A percentile compares a stretch with the other conserved stretches of the same genome.
Evolutionary conservation across 1,140 invertebrate species (phyloP).

Genomic region (Drosophila nasuta): DNA sequence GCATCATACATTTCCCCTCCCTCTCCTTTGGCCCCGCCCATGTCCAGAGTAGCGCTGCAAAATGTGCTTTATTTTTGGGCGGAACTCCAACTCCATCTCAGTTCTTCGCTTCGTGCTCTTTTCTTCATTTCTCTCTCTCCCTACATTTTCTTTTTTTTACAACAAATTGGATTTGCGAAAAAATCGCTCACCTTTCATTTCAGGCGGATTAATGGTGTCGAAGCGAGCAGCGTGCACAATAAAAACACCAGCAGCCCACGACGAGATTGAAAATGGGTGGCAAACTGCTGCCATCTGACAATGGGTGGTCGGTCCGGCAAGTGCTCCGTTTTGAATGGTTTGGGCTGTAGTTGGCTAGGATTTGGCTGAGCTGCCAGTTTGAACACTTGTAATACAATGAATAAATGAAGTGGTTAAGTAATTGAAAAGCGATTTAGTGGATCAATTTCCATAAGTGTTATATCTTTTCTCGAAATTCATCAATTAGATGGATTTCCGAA

Average conservation of each 20-base stretch:
- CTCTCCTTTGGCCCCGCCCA: neutral
- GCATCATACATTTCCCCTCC: conserved; percentile 27
- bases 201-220: conserved; percentile 78
- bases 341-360: conserved; percentile 44
- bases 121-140: conserved; percentile 37
- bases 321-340: conserved; percentile 25
- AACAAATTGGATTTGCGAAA: conserved; percentile 81
- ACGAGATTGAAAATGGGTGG: neutral
- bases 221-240: conserved; percentile 63
- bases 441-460: conserved; percentile 42
- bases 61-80: conserved; percentile 25
- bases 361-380: conserved; percentile 69
- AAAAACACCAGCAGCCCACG: conserved; percentile 37
- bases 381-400: conserved; percentile 80
- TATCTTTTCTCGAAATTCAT: conserved; percentile 4
- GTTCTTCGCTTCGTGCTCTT: conserved; percentile 14
- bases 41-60: conserved; percentile 18
- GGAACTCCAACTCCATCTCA: conserved; percentile 12
- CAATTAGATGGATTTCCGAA: conserved; percentile 29
- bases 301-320: conserved; percentile 39
- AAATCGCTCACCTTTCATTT: conserved; percentile 82
- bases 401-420: conserved; percentile 82
- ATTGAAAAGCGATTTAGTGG: conserved; percentile 78
- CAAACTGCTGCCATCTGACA: conserved; percentile 28
- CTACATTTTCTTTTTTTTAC: conserved; percentile 34